Evolutionary conservation across 2,888 invertebrate species (phyloP).

Genomic region (Odontothrips loti): DNA sequence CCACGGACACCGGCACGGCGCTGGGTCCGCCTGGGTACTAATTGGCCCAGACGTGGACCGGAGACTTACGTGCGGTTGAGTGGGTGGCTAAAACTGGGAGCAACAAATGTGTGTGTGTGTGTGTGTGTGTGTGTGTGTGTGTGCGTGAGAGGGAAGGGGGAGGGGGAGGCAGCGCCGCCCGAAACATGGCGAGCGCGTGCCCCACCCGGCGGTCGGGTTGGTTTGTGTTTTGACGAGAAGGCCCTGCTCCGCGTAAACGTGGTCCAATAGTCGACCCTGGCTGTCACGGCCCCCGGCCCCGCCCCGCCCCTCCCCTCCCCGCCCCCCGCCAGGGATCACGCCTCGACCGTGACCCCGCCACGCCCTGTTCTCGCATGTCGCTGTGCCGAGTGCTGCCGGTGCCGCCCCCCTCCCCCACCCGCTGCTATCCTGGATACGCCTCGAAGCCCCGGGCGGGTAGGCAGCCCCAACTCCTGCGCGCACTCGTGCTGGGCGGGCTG

Average conservation of each 20-base stretch:
- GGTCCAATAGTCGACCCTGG: not conserved
- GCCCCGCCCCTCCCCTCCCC: not conserved
- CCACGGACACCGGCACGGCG: too few relatives aligned
- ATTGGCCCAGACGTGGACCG: too few relatives aligned
- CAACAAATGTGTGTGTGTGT: too few relatives aligned
- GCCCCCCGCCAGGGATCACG: not conserved
- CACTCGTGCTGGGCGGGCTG: not conserved
- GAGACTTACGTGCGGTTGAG: too few relatives aligned
- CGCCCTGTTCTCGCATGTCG: not conserved
- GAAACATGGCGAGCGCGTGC: not conserved
- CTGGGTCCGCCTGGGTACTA: too few relatives aligned
- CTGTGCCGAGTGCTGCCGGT: not conserved
- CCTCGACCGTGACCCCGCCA: constrained; percentile 15
- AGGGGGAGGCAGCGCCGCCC: not conserved
- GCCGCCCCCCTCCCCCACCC: too few relatives aligned
- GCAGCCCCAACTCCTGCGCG: not conserved
- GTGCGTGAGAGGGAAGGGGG: not conserved
- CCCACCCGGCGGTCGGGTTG: not conserved
- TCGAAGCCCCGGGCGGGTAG: not conserved
- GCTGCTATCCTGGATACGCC: too few relatives aligned
- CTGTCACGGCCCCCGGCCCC: not conserved
- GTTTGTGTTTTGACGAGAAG: not conserved
- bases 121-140: not conserved
- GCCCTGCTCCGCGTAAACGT: not conserved
- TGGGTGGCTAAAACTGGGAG: too few relatives aligned